Evolutionary conservation across 2,113 vertebrate species (phyloP), one percentile per base, ranked within the genome.

Genomic region (Scomber japonicus): DNA sequence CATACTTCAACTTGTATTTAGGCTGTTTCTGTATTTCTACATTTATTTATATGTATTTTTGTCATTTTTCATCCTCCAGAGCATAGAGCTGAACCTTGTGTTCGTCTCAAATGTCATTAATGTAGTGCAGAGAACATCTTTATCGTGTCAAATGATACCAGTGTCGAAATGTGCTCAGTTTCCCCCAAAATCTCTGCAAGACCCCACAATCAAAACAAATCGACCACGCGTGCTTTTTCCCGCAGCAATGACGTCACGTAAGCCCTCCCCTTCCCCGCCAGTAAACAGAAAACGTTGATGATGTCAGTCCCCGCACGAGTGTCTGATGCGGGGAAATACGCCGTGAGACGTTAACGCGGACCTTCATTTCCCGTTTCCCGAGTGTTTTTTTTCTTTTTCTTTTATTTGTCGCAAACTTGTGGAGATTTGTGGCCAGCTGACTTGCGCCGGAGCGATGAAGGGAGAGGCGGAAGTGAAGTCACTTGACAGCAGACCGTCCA

Each of bases 381-480:
- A 65, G 46, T 30, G 27, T 14, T 48, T 49, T 46, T 65, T 44
- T 61, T 16, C 12, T 16, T 61, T 12, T 44, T 61, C 31, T 4
- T 8, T 14, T 13, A 16, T 53, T 17, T 53, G 50, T 50, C 35
- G 35, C 50, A 62, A 44, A 68, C 45, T 74, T 50, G 69, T 27
- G 14, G 48, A 11, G 70, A 45, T 57, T 54, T 53, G 27, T 50
- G 51, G 70, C 44, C 87, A 89, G 80, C 80, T 66, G 87, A 83
- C 89, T 81, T 46, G 88, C 82, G 71, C 71, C 57, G 73, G 81
- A 84, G 91, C 85, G 87, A 93, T 93, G 92, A 90, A 90, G 88
- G 91, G 89, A 91, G 91, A 93, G 91, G 94, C 94, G 95, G 95
- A 96, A 96, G 95, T 96, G 94, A 95, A 91, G 94, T 96, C 93